Evolutionary conservation across 2,888 invertebrate species (phyloP), one percentile per base, ranked within the genome.

Genomic region (Fabriciana adippe): DNA sequence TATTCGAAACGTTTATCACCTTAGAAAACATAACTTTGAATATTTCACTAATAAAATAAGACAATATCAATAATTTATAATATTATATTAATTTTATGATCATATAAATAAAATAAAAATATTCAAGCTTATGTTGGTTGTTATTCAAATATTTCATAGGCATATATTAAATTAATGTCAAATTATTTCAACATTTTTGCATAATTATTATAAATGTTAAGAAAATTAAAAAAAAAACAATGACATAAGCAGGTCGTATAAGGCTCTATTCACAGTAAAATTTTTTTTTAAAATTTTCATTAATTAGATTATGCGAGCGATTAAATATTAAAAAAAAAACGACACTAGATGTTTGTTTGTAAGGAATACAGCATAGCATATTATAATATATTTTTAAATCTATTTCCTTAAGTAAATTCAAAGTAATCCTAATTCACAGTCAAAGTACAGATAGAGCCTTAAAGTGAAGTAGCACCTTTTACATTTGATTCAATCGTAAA

Each of bases 401-500:
- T 57, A 41, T 41, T 56, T 41, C 18, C 6, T 14, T 14, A 3
- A 6, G 6, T 26, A 26, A 26, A n/a, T 48, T 59, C 11, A 47
- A 26, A 6, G 31, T 13, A 59, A 16, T 59, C 31, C 48, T 59
- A 48, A 48, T 48, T 59, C 47, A 11, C 13, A 48, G 26, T 16
- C 13, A 48, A 48, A 53, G 61, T 61, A 53, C 21, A 53, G 51
- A 61, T 18, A 61, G 41, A 53, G 53, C 61, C 61, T 57, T 51
- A 70, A 70, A 68, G 69, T 70, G 56, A 67, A 71, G 62, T 67
- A 64, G 61, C 57, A 13, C 15, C 62, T 66, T 73, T 74, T 71
- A 74, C 67, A 60, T 65, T 68, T 35, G 57, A 67, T 60, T 64
- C 51, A 66, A 62, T 73, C 74, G 73, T 75, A 74, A 75, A 75